A percentile compares a stretch with the other conserved stretches of the same genome.
These are phyloP conservation scores for Pseudomyrmex sp. DNA, from an alignment of 1,140 invertebrate genomes.

Conservation along the genomic window DNA sequence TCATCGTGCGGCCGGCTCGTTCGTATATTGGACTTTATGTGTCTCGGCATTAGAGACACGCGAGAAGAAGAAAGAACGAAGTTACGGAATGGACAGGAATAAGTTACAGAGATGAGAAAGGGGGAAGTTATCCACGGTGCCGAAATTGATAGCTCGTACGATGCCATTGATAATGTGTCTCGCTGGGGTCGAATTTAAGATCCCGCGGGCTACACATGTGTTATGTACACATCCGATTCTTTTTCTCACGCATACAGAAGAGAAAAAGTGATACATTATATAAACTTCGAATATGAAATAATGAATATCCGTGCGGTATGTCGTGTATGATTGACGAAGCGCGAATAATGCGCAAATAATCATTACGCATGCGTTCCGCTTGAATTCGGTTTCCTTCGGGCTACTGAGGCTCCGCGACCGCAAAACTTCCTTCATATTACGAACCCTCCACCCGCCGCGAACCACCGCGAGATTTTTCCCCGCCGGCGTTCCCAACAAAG, in stretches of 20 bases:
- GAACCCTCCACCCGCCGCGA: slow-evolving; percentile 17
- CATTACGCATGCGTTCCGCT: neutral
- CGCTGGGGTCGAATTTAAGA: slow-evolving; percentile 27
- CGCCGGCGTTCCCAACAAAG: slow-evolving; percentile 48
- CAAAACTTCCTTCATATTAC: slow-evolving; percentile 54
- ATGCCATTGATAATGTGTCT: slow-evolving; percentile 30
- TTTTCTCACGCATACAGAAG: neutral
- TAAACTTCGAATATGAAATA: neutral
- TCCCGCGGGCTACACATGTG: neutral
- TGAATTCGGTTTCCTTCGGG: neutral
- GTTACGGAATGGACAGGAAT: slow-evolving; percentile 29
- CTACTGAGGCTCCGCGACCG: slow-evolving; percentile 5
- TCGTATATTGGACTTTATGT: slow-evolving; percentile 72
- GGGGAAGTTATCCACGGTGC: neutral
- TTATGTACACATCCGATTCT: neutral
- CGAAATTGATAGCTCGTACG: slow-evolving; percentile 33
- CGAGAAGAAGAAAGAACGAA: slow-evolving; percentile 59
- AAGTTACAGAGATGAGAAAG: slow-evolving; percentile 35
- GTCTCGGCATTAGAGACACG: slow-evolving; percentile 65
- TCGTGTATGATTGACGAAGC: neutral
- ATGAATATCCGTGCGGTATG: no score
- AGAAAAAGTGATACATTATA: neutral
- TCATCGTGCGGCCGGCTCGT: slow-evolving; percentile 64
- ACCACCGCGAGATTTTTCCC: slow-evolving; percentile 58
- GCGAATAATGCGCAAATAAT: neutral